These are phyloP conservation scores for Hyphantria cunea DNA, from an alignment of 1,140 invertebrate species.

Conservation along the genomic window DNA sequence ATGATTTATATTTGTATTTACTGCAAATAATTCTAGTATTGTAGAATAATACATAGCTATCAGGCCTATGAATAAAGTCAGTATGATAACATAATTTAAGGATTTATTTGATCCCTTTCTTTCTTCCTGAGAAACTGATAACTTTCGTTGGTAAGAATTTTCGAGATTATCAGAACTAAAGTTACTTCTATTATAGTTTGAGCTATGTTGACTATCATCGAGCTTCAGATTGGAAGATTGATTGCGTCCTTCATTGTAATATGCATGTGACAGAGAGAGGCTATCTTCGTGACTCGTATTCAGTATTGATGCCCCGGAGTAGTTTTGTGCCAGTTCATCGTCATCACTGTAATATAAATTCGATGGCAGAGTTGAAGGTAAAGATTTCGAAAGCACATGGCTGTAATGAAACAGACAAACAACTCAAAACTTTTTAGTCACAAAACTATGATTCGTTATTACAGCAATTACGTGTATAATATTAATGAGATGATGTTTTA, in stretches of 20 bases:
- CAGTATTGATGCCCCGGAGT: background rate
- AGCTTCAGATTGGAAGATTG: too few relatives aligned
- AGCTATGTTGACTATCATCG: too few relatives aligned
- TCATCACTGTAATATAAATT: conserved; percentile 56
- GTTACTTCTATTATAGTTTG: conserved; percentile 1
- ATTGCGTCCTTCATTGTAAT: too few relatives aligned
- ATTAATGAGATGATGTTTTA: too few relatives aligned
- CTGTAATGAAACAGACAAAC: conserved; percentile 62
- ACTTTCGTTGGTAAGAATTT: background rate
- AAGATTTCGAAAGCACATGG: conserved; percentile 59
- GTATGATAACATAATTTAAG: conserved; percentile 5
- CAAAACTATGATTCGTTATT: too few relatives aligned
- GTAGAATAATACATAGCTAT: conserved; percentile 5
- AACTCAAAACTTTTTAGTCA: conserved; percentile 14
- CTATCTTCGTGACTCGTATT: conserved; percentile 15
- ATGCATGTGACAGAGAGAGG: too few relatives aligned
- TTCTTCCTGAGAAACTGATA: background rate
- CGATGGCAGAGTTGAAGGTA: conserved; percentile 54
- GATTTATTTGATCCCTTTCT: conserved; percentile 2
- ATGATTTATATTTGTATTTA: background rate
- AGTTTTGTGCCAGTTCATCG: conserved; percentile 28
- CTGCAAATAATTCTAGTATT: too few relatives aligned
- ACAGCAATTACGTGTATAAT: too few relatives aligned
- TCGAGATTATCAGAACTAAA: background rate
- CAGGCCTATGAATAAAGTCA: conserved; percentile 3